Evolutionary conservation across 2,797 vertebrate genomes (phyloP).

Genomic region (Chelon labrosus): DNA sequence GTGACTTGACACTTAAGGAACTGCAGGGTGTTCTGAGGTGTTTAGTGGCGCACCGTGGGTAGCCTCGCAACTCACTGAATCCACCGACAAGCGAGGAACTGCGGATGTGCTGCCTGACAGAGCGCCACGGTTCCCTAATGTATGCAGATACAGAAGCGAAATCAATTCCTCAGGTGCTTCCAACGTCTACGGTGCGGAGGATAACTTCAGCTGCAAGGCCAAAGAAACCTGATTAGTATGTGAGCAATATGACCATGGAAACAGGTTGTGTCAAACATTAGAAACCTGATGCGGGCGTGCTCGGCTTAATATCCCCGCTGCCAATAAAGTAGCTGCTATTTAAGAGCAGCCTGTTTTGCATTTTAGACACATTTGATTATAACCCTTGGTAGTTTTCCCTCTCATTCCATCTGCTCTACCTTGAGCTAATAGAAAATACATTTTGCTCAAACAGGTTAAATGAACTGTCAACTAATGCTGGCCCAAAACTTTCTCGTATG

Average conservation of each 20-base stretch:
- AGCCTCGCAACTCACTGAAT: slow-evolving; percentile 60
- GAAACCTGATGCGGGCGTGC: slow-evolving; percentile 24
- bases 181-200: background rate
- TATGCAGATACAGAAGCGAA: background rate
- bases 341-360: slow-evolving; percentile 34
- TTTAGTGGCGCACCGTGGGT: slow-evolving; percentile 72
- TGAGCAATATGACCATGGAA: slow-evolving; percentile 19
- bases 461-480: slow-evolving; percentile 11
- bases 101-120: slow-evolving; percentile 34
- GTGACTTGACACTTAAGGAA: slow-evolving; percentile 71
- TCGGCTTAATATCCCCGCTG: slow-evolving; percentile 18
- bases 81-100: slow-evolving; percentile 47
- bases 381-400: slow-evolving; percentile 43
- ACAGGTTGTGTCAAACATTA: slow-evolving; percentile 35
- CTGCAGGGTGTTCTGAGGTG: slow-evolving; percentile 63
- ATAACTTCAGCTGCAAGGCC: slow-evolving; percentile 9
- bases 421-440: slow-evolving; percentile 21
- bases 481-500: background rate
- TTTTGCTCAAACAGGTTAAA: slow-evolving; percentile 44
- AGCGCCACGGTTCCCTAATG: background rate
- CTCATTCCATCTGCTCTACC: slow-evolving; percentile 16
- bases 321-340: slow-evolving; percentile 27
- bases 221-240: slow-evolving; percentile 6
- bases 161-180: background rate
- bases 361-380: slow-evolving; percentile 41